phyloP scores from a whole-genome alignment of 2,113 vertebrate genomes.

The Saguinus imperator region DNA sequence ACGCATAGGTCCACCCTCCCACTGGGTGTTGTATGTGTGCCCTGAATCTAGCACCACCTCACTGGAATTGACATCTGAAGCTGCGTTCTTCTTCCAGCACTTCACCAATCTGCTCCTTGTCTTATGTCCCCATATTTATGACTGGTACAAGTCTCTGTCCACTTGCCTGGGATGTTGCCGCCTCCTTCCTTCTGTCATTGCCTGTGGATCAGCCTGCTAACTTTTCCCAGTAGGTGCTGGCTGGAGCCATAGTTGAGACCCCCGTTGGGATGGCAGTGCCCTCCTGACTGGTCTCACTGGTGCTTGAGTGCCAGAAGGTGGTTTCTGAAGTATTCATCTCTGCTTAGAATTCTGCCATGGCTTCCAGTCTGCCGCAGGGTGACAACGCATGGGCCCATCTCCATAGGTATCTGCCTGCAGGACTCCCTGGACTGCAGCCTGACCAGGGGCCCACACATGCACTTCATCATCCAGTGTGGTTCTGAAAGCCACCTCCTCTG shows the following conservation, averaged over 20 bases:
- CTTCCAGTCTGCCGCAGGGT: not conserved
- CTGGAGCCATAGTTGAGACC: not conserved
- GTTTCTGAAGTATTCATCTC: not conserved
- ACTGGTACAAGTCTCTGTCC: not conserved
- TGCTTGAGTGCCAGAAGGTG: not conserved
- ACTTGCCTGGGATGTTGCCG: not conserved
- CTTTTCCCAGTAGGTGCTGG: not conserved
- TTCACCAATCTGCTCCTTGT: not conserved
- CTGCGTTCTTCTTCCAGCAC: not conserved
- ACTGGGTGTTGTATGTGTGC: accelerated
- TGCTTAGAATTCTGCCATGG: not conserved
- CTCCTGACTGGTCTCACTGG: not conserved
- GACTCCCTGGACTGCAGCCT: not conserved
- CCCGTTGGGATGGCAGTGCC: not conserved
- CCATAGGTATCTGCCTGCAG: not conserved
- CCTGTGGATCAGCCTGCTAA: not conserved
- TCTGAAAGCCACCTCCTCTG: not conserved
- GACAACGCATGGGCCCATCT: not conserved
- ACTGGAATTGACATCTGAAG: not conserved
- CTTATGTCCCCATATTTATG: not conserved
- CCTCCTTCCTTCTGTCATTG: accelerated
- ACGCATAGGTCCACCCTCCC: accelerated
- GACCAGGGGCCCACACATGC: not conserved
- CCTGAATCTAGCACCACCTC: too few species aligned
- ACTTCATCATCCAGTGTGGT: accelerated